These are phyloP conservation scores for Drosophila pachea DNA, from an alignment of 1,140 invertebrate species.

Conservation along the genomic window DNA sequence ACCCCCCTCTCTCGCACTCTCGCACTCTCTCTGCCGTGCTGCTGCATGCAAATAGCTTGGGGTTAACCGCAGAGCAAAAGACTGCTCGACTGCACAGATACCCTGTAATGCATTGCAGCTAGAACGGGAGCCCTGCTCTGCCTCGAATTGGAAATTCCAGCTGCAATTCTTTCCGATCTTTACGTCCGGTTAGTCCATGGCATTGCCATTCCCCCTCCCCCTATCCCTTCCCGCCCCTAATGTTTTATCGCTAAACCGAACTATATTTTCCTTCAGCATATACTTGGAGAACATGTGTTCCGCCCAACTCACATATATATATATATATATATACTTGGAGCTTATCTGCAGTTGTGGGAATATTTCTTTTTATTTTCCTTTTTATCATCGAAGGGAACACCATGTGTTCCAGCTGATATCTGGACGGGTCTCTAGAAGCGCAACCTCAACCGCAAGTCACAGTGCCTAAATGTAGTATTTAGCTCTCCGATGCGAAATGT, in stretches of 20 bases:
- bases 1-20: neutral
- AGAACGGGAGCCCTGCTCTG: too few species aligned
- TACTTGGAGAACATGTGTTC: too few species aligned
- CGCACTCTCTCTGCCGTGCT: neutral
- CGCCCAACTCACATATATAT: too few species aligned
- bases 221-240: too few species aligned
- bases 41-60: constrained; percentile 19
- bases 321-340: neutral
- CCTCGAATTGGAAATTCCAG: too few species aligned
- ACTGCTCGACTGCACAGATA: neutral
- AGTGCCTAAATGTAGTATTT: constrained; percentile 40
- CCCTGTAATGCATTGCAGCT: too few species aligned
- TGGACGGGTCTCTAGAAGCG: neutral
- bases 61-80: constrained; percentile 25
- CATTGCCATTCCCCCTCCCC: too few species aligned
- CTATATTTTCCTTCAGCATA: too few species aligned
- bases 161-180: too few species aligned
- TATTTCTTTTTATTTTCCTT: constrained; percentile 2
- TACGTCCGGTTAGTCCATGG: too few species aligned
- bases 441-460: constrained; percentile 31
- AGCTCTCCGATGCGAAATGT: constrained; percentile 5
- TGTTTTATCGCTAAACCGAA: too few species aligned
- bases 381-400: constrained; percentile 23
- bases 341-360: constrained; percentile 6
- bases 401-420: constrained; percentile 36